Percentiles rank a stretch among this genome's conserved stretches.
Evolutionary conservation across 2,113 vertebrate species (phyloP).

Genomic region (Chrysochloris asiatica): DNA sequence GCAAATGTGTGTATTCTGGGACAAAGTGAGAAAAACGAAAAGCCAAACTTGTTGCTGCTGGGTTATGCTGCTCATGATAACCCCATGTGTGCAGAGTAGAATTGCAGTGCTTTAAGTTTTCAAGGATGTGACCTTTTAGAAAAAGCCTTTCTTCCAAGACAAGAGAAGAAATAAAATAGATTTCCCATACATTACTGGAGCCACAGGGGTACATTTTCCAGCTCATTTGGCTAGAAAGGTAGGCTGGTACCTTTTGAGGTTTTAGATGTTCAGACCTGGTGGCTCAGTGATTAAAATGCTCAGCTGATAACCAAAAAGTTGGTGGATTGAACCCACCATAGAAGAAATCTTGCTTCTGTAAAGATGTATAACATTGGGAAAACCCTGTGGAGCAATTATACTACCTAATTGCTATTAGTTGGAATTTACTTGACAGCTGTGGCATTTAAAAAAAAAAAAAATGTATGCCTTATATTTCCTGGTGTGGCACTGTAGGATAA

Average conservation of each 20-base stretch:
- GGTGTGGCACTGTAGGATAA: no score
- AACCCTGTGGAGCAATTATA: no score
- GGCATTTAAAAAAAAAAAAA: no score
- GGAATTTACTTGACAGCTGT: no score
- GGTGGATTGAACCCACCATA: no score
- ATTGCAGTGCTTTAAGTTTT: not conserved
- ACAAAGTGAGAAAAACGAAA: not conserved
- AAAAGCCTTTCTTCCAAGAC: not conserved
- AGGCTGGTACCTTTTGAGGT: not conserved
- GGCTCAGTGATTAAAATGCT: no score
- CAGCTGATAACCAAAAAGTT: no score
- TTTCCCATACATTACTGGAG: not conserved
- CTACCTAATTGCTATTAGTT: no score
- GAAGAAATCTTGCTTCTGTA: no score
- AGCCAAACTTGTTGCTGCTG: not conserved
- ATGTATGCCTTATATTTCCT: no score
- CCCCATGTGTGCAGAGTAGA: not conserved
- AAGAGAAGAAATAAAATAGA: not conserved
- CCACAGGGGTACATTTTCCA: not conserved
- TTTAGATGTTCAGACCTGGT: not conserved
- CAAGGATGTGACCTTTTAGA: not conserved
- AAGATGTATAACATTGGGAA: no score
- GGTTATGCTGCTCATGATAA: not conserved
- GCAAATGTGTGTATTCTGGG: not conserved
- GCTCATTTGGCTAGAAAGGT: constrained; percentile 4